Conservation (phyloP, 1,140 invertebrate genomes). For the Charaxes varanes region DNA sequence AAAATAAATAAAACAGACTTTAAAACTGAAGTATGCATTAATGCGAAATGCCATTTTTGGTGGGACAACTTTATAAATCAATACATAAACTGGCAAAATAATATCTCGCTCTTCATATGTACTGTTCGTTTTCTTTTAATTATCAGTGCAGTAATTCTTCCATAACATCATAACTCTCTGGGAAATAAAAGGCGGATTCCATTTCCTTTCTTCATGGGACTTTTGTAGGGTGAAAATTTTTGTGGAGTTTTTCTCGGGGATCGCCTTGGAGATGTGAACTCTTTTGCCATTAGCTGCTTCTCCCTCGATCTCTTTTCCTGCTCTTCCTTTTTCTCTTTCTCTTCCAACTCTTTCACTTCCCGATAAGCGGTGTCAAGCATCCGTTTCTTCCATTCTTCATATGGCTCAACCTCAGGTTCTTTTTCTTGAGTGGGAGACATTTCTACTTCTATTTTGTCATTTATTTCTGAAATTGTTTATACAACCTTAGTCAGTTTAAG, state of each 20-base stretch:
- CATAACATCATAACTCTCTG: conserved; percentile 14
- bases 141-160: too few relatives aligned
- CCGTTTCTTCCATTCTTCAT: conserved; percentile 50
- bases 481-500: conserved; percentile 18
- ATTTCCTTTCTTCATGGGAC: conserved; percentile 19
- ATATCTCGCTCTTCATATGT: too few relatives aligned
- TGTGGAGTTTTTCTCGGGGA: conserved; percentile 51
- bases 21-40: too few relatives aligned
- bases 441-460: conserved; percentile 34
- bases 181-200: conserved; percentile 48
- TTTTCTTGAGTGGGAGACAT: conserved; percentile 23
- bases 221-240: conserved; percentile 51
- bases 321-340: conserved; percentile 15
- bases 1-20: too few relatives aligned
- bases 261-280: conserved; percentile 31
- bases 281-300: conserved; percentile 10
- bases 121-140: too few relatives aligned
- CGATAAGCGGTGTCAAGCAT: conserved; percentile 43
- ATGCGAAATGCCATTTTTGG: too few relatives aligned
- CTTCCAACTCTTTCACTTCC: conserved; percentile 35
- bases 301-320: conserved; percentile 6
- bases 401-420: conserved; percentile 40
- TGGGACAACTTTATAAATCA: too few relatives aligned
- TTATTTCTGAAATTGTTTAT: conserved; percentile 28
- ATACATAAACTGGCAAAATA: too few relatives aligned